phyloP scores from a whole-genome alignment of 2,888 invertebrate genomes.

The Oscheius sp. region DNA sequence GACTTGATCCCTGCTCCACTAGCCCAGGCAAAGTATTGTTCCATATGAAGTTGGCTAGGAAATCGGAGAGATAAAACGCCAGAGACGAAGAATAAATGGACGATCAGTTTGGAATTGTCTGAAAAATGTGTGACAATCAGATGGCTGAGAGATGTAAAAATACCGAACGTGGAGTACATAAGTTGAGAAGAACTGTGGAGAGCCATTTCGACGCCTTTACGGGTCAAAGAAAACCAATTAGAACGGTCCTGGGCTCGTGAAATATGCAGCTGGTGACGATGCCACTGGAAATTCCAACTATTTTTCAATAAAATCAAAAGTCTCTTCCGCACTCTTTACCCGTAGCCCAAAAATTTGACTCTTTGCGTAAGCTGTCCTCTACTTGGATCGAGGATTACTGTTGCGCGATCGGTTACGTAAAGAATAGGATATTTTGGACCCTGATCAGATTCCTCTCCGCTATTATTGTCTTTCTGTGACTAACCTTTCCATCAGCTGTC shows the following conservation, averaged over 20 bases:
- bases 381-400: background rate
- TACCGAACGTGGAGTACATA: constrained; percentile 21
- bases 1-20: constrained; percentile 21
- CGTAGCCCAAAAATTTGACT: background rate
- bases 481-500: constrained; percentile 29
- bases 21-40: constrained; percentile 30
- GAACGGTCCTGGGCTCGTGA: constrained; percentile 7
- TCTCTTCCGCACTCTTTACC: background rate
- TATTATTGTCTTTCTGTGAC: too few species aligned
- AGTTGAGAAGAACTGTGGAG: constrained; percentile 23
- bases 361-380: background rate
- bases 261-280: constrained; percentile 24
- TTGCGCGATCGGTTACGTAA: constrained; percentile 2
- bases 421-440: background rate
- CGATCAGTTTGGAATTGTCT: background rate
- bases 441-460: background rate
- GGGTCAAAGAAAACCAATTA: constrained; percentile 23
- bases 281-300: constrained; percentile 17
- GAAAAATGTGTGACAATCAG: background rate
- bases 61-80: constrained; percentile 26
- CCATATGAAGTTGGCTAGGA: constrained; percentile 9
- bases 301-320: background rate
- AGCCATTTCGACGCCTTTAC: constrained; percentile 2
- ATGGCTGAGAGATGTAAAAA: background rate
- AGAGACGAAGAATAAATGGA: constrained; percentile 28